A percentile compares a stretch with the other conserved stretches of the same genome.
Evolutionary conservation across 2,797 vertebrate species (phyloP).

Genomic region (Gymnocypris eckloni): DNA sequence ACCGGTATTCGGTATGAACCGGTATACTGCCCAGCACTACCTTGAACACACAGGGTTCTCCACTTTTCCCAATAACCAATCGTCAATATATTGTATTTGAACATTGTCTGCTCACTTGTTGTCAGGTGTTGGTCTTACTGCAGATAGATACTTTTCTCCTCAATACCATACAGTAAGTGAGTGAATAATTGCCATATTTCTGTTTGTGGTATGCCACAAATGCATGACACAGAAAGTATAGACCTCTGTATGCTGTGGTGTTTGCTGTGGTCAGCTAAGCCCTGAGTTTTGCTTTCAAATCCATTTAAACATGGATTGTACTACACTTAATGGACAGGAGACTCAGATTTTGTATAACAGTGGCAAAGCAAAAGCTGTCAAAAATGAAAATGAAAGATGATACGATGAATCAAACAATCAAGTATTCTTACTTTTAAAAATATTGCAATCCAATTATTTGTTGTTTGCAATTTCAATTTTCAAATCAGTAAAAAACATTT

Average conservation of each 20-base stretch:
- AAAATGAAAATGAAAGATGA: background rate
- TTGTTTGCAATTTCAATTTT: background rate
- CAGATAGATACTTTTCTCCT: background rate
- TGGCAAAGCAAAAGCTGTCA: background rate
- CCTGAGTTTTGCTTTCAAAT: background rate
- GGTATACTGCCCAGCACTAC: too few relatives aligned
- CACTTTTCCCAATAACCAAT: background rate
- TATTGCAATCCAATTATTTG: background rate
- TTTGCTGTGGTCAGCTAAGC: constrained; percentile 6
- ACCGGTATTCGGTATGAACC: too few relatives aligned
- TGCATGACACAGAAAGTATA: constrained; percentile 32
- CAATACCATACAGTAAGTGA: constrained; percentile 30
- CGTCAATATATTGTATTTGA: constrained; percentile 3
- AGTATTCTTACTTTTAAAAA: background rate
- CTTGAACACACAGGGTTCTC: background rate
- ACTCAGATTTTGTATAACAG: background rate
- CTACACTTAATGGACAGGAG: background rate
- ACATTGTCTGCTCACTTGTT: constrained; percentile 23
- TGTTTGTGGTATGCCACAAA: constrained; percentile 20
- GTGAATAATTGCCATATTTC: background rate
- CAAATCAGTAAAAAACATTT: background rate
- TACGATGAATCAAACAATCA: background rate
- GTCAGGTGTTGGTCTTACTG: constrained; percentile 24
- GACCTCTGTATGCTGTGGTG: constrained; percentile 19
- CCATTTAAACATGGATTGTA: constrained; percentile 1